Evolutionary conservation across 2,888 invertebrate species (phyloP).

Genomic region (Minunthozetes semirufus): DNA sequence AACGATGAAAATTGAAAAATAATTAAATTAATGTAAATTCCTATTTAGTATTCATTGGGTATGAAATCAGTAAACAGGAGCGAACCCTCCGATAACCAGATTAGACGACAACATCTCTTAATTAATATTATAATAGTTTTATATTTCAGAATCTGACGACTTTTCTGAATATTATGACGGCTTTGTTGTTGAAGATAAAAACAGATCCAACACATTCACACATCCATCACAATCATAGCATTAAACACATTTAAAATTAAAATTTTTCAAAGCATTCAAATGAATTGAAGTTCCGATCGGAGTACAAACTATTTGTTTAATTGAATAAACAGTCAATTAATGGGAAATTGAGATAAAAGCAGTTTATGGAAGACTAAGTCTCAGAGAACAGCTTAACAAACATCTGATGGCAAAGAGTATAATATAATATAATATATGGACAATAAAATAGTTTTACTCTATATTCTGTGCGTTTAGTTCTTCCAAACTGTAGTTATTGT

Average conservation of each 20-base stretch:
- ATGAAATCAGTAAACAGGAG: neutral
- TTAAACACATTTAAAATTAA: neutral
- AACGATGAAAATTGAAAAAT: neutral
- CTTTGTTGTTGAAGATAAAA: neutral
- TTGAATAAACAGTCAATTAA: neutral
- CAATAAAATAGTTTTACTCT: too few species aligned
- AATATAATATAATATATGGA: too few species aligned
- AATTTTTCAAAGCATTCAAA: neutral
- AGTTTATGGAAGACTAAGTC: neutral
- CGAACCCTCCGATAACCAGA: neutral
- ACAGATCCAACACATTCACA: neutral
- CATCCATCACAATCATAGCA: too few species aligned
- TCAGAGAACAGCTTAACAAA: too few species aligned
- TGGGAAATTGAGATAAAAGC: neutral
- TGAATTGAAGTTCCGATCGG: neutral
- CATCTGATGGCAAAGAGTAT: too few species aligned
- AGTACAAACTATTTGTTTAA: neutral
- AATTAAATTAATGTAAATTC: slow-evolving; percentile 6
- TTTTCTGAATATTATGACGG: neutral
- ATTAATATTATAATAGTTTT: neutral
- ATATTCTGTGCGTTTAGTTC: too few species aligned
- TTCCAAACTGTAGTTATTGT: too few species aligned
- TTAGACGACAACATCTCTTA: neutral
- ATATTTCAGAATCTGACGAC: neutral
- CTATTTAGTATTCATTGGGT: neutral